Percentiles rank a stretch among this genome's conserved stretches.
These are phyloP conservation scores for Rhodeus uyekii DNA, from an alignment of 2,797 vertebrate genomes.

Conservation along the genomic window DNA sequence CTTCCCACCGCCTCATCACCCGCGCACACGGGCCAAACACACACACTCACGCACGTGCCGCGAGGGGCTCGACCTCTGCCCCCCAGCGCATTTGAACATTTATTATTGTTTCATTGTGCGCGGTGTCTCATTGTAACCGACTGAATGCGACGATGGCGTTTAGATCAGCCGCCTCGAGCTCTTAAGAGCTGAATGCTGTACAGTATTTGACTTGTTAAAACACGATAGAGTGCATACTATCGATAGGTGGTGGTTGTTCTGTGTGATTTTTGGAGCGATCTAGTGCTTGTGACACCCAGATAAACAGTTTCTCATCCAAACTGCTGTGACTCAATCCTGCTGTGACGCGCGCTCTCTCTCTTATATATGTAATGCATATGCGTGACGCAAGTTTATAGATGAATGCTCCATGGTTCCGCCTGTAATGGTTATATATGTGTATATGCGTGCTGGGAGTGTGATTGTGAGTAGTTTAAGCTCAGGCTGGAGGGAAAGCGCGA, in stretches of 20 bases:
- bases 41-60: not conserved
- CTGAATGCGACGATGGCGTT: slow-evolving; percentile 35
- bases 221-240: not conserved
- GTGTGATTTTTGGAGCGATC: not conserved
- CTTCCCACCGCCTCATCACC: slow-evolving; percentile 54
- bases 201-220: not conserved
- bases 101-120: slow-evolving; percentile 16
- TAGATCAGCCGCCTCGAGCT: not conserved
- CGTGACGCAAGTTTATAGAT: not conserved
- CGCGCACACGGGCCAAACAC: not conserved
- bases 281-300: slow-evolving; percentile 25
- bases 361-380: too few relatives aligned
- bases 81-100: not conserved
- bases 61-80: too few relatives aligned
- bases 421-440: not conserved
- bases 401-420: not conserved
- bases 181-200: not conserved
- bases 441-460: not conserved
- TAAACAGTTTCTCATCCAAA: slow-evolving; percentile 25
- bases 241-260: not conserved
- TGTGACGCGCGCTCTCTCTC: slow-evolving; percentile 1
- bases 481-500: not conserved
- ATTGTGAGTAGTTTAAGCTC: not conserved
- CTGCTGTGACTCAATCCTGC: slow-evolving; percentile 15
- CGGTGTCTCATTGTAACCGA: not conserved